phyloP scores from a whole-genome alignment of 2,888 invertebrate species.

The Thera britannica region DNA sequence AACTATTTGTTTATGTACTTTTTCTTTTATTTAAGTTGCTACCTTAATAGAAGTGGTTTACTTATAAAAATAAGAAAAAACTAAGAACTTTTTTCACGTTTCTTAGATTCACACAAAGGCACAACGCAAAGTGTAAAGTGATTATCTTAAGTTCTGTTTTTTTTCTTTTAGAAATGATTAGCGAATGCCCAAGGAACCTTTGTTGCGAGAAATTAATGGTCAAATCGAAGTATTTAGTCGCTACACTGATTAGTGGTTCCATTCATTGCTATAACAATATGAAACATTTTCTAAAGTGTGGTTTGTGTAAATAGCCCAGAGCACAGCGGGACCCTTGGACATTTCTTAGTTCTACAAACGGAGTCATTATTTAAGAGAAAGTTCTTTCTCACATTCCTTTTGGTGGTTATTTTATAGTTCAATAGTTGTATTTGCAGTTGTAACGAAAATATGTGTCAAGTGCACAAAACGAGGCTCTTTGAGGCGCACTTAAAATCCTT shows the following conservation, averaged over 20 bases:
- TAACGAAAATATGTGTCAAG: conserved; percentile 44
- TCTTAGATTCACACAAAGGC: no score
- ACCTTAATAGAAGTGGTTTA: no score
- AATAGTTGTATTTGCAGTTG: conserved; percentile 11
- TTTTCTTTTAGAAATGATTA: no score
- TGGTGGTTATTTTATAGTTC: conserved; percentile 7
- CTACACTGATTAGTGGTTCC: not conserved
- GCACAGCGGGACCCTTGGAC: conserved; percentile 61
- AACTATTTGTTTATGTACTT: no score
- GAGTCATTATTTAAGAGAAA: conserved; percentile 28
- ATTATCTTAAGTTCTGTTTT: no score
- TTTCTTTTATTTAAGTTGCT: no score
- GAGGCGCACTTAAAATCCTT: no score
- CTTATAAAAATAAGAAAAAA: no score
- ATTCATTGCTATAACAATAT: not conserved
- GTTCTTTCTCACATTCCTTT: conserved; percentile 3
- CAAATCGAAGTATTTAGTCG: not conserved
- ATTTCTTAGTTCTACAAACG: conserved; percentile 41
- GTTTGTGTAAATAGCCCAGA: conserved; percentile 52
- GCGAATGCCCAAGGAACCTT: no score
- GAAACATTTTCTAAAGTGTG: conserved; percentile 43
- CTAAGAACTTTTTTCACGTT: no score
- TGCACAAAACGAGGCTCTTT: no score
- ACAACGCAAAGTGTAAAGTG: no score
- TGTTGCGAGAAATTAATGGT: not conserved